Evolutionary conservation across 2,797 vertebrate genomes (phyloP), one percentile per base, ranked within the genome.

Genomic region (Chiroxiphia lanceolata): DNA sequence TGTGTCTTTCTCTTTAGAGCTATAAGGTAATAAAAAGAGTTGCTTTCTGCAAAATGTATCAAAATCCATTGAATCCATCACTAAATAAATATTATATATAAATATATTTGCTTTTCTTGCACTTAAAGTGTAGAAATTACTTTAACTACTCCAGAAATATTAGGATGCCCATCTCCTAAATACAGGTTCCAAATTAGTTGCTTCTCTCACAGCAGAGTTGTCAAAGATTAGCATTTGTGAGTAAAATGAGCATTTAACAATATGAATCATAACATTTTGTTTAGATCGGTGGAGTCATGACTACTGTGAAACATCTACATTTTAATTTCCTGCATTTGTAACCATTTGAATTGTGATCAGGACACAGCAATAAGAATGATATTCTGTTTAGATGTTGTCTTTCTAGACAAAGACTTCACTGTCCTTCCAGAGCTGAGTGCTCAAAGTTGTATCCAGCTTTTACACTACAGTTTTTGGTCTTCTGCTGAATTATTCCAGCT

Each of bases 1-100:
- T 67, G 71, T 71, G 75, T 82, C 63, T 92, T 93, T 86, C 67
- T 65, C 67, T 95, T 93, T 74, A 94, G 47, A 70, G 59, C 67
- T 53, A 65, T 48, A 78, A 89, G 59, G 31, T 60, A 95, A 93
- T 87, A 36, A 89, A 93, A 86, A 45, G 12, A 51, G 40, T 10
- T 61, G 25, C 20, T 86, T 93, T 85, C 70, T 78, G 26, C 65
- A 72, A 67, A 87, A 80, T 74, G 29, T 38, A 27, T 63, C 68
- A 31, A 48, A 90, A 86, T 70, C 50, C 67, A 54, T 63, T 68
- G 50, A 85, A 88, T 86, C 54, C 19, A 45, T 54, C 47, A n/a
- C 33, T 68, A 76, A 59, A 60, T 63, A 96, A 93, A 84, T 75
- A 54, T 67, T 74, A 40, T 22, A 67, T 31, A 23, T 38, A 80